phyloP scores from a whole-genome alignment of 2,113 vertebrate species.

The Enhydra lutris region DNA sequence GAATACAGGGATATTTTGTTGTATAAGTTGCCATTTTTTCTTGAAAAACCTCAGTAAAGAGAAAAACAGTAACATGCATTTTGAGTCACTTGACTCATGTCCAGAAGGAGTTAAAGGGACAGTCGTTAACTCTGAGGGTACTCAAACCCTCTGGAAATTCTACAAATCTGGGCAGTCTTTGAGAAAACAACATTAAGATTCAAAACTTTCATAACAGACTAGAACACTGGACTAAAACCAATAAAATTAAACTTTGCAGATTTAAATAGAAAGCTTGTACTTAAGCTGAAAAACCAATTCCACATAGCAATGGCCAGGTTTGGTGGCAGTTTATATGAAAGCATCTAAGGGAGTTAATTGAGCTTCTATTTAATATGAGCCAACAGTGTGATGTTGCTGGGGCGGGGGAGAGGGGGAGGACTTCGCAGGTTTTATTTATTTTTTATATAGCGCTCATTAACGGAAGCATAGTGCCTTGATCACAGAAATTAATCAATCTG shows the following conservation, averaged over 20 bases:
- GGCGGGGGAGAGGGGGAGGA: not conserved
- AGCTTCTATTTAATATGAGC: not conserved
- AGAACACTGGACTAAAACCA: conserved; percentile 30
- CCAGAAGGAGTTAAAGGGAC: conserved; percentile 24
- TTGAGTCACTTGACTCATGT: not conserved
- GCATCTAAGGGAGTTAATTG: not conserved
- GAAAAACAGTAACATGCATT: not conserved
- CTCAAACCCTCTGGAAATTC: conserved; percentile 30
- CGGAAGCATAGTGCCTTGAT: not conserved
- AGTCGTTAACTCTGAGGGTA: not conserved
- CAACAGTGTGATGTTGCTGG: not conserved
- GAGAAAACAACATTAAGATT: conserved; percentile 49
- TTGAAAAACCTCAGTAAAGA: conserved; percentile 22
- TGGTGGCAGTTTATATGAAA: not conserved
- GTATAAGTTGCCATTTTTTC: not conserved
- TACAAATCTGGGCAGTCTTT: not conserved
- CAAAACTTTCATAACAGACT: conserved; percentile 31
- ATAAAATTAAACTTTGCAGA: conserved; percentile 42
- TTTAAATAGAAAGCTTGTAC: conserved; percentile 19
- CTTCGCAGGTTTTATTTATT: not conserved
- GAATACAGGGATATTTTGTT: not conserved
- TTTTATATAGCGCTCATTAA: not conserved
- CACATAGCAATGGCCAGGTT: not conserved
- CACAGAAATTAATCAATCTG: not conserved
- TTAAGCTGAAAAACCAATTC: not conserved